phyloP scores from a whole-genome alignment of 2,888 invertebrate genomes.

The Stenodema calcarata region DNA sequence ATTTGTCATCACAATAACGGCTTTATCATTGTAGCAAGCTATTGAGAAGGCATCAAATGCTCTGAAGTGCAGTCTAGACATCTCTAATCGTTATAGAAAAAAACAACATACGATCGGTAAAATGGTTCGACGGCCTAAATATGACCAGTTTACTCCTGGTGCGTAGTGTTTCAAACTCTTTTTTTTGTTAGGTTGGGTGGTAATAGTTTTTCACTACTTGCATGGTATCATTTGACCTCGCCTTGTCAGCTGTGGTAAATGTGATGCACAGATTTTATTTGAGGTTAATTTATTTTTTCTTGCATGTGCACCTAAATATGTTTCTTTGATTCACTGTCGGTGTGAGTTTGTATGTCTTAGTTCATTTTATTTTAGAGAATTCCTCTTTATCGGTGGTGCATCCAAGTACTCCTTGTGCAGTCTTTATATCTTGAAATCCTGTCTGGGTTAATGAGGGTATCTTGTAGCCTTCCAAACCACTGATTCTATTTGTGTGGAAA shows the following conservation, averaged over 20 bases:
- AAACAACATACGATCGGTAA: slow-evolving; percentile 81
- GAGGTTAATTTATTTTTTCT: not conserved
- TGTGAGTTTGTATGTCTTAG: too few relatives aligned
- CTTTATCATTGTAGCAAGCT: slow-evolving; percentile 63
- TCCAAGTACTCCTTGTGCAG: too few relatives aligned
- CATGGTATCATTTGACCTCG: not conserved
- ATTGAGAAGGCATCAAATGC: slow-evolving; percentile 77
- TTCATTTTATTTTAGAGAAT: too few relatives aligned
- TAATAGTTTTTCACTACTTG: not conserved
- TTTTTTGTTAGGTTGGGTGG: not conserved
- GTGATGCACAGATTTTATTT: not conserved
- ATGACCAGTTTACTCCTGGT: slow-evolving; percentile 75
- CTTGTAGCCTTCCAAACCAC: too few relatives aligned
- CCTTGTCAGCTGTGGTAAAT: not conserved
- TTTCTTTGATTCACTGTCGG: too few relatives aligned
- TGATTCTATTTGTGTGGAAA: too few relatives aligned
- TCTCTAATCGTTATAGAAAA: slow-evolving; percentile 76
- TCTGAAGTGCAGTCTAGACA: slow-evolving; percentile 77
- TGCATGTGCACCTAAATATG: too few relatives aligned
- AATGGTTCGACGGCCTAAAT: slow-evolving; percentile 78
- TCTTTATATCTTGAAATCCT: too few relatives aligned
- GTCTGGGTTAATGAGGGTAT: too few relatives aligned
- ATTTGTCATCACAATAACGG: not conserved
- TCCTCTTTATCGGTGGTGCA: too few relatives aligned
- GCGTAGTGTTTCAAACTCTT: not conserved